Conservation (phyloP, 2,888 invertebrate species). For the Leptogaster cylindrica region DNA sequence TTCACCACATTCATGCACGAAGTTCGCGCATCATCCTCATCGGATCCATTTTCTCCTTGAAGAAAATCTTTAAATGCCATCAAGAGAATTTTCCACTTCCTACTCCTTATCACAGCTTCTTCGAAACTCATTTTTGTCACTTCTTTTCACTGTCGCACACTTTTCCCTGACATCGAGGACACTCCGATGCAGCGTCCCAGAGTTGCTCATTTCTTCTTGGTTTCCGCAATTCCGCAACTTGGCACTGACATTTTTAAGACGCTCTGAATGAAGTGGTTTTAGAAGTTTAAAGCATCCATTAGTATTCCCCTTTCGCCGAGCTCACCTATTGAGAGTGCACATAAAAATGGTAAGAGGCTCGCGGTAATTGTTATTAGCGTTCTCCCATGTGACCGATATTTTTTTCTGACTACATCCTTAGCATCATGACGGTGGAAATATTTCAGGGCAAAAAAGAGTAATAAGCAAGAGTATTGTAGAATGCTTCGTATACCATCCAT, state of each 20-base stretch:
- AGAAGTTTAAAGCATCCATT: constrained; percentile 31
- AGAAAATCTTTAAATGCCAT: constrained; percentile 28
- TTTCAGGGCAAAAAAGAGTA: constrained; percentile 24
- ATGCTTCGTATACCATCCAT: constrained; percentile 28
- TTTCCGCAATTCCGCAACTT: constrained; percentile 19
- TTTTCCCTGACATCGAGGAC: constrained; percentile 16
- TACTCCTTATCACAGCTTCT: constrained; percentile 17
- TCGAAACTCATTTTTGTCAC: constrained; percentile 29
- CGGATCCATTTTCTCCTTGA: neutral
- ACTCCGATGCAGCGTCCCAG: constrained; percentile 22
- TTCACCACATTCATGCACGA: neutral
- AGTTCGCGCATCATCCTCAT: neutral
- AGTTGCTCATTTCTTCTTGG: constrained; percentile 27
- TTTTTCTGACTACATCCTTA: neutral
- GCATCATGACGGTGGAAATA: neutral
- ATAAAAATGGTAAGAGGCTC: neutral
- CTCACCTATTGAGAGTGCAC: neutral
- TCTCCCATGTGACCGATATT: constrained; percentile 20
- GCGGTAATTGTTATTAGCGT: constrained; percentile 16
- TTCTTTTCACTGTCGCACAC: constrained; percentile 15
- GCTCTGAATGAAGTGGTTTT: constrained; percentile 1
- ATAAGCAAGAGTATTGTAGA: constrained; percentile 16
- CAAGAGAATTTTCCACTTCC: constrained; percentile 32
- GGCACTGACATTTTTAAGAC: constrained; percentile 28
- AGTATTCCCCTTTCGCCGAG: neutral